Base-by-base conservation (phyloP, 1,140 invertebrate species). In the Asbolus verrucosus region DNA sequence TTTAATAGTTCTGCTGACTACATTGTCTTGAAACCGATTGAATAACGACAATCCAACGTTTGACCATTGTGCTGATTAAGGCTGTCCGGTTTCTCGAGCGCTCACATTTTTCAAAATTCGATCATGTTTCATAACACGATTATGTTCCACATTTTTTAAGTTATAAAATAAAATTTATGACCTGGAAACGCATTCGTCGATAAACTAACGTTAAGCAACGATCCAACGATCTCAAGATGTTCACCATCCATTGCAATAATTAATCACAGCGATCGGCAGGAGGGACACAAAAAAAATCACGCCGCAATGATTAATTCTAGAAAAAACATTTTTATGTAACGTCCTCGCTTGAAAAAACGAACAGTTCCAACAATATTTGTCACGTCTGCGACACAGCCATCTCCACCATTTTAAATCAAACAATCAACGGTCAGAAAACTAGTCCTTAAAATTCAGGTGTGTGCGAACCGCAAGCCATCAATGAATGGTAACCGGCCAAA, bases 201-300 rank as follows among this genome's bases (percentile, higher is more conserved):
- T 21, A 50, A 19, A n/a, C n/a, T n/a, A n/a, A 50, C 16, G 15
- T 18, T 43, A 16, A 43, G 39, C 15, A 15, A 14, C 9, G 39
- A 43, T 43, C 9, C 39, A 16, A 4, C 15, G 39, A 43, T 43
- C 39, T 33, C 5, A 16, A 31, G 54, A 61, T 30, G 54, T 15
- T 61, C 13, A 39, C n/a, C n/a, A n/a, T 11, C 16, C 33, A 11
- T 36, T 36, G 39, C 24, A 8, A 39, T 63, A 63, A 63, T 63
- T 63, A 63, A 63, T 63, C 61, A 63, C 33, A 5, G 33, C 19
- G n/a, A 63, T 39, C 61, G 24, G 61, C 61, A 63, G 33, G 61
- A 8, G 61, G 61, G 33, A 63, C 19, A 18, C 5, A 38, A 63
- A 62, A 63, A 39, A 19, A 63, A 63, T 63, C 41, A 63, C 16